Conservation (phyloP, 2,113 vertebrate species). For the Peromyscus californicus region DNA sequence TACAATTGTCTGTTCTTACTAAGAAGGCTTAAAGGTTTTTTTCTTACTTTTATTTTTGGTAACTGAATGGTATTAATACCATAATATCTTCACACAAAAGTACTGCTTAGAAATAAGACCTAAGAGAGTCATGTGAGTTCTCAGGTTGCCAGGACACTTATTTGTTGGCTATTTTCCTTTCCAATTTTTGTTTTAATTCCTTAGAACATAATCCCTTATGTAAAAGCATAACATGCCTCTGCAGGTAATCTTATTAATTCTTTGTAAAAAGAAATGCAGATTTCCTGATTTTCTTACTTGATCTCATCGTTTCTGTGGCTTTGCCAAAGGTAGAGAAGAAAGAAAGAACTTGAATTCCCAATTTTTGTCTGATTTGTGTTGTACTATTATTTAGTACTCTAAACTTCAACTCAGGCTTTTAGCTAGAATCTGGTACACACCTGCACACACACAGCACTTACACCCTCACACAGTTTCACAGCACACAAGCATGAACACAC, state of each 20-base stretch:
- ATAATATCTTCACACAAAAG: constrained; percentile 65
- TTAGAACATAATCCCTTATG: constrained; percentile 65
- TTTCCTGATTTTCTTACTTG: constrained; percentile 73
- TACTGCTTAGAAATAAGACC: constrained; percentile 62
- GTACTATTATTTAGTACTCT: constrained; percentile 36
- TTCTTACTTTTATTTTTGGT: constrained; percentile 70
- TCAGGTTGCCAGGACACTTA: constrained; percentile 54
- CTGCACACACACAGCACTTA: not conserved
- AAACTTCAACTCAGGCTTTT: constrained; percentile 41
- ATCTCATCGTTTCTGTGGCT: constrained; percentile 61
- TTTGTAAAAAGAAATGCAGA: constrained; percentile 56
- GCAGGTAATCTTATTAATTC: constrained; percentile 71
- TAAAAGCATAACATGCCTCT: constrained; percentile 61
- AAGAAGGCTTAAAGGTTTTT: constrained; percentile 45
- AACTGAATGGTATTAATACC: constrained; percentile 55
- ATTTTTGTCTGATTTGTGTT: constrained; percentile 22
- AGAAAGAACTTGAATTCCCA: constrained; percentile 36
- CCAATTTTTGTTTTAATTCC: not conserved
- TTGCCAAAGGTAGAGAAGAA: constrained; percentile 31
- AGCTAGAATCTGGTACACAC: not conserved
- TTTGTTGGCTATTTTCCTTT: constrained; percentile 62
- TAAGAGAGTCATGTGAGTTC: constrained; percentile 67
- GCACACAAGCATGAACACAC: not conserved
- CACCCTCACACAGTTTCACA: not conserved
- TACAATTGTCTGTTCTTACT: constrained; percentile 25